These are phyloP conservation scores for Frieseomelitta varia DNA, from an alignment of 1,140 invertebrate genomes.

Conservation along the genomic window DNA sequence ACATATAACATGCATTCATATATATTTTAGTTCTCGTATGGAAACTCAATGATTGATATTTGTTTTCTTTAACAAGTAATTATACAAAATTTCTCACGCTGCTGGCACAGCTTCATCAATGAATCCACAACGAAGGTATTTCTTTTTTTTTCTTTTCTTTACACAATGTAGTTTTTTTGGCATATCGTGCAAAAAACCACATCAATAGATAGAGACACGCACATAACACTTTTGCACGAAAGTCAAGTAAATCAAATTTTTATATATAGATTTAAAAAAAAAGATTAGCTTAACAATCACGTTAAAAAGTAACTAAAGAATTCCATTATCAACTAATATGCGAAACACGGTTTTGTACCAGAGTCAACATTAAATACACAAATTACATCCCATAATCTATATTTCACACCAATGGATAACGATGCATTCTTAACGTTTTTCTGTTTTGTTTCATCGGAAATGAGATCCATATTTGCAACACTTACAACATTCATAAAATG, in stretches of 20 bases:
- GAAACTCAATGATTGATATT: constrained; percentile 49
- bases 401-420: constrained; percentile 8
- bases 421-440: background rate
- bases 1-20: constrained; percentile 37
- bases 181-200: constrained; percentile 16
- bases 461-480: constrained; percentile 47
- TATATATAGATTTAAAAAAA: background rate
- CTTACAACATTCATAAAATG: constrained; percentile 45
- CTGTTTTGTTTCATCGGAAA: background rate
- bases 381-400: constrained; percentile 22
- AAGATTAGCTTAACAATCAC: background rate
- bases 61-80: constrained; percentile 48
- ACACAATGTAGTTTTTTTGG: constrained; percentile 50
- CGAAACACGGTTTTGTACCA: constrained; percentile 49
- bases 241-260: constrained; percentile 19
- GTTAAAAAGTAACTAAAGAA: constrained; percentile 29
- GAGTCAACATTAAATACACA: constrained; percentile 46
- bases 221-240: constrained; percentile 40
- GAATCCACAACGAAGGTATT: constrained; percentile 43
- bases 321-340: constrained; percentile 6
- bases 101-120: background rate
- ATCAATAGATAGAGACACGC: constrained; percentile 28
- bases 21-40: constrained; percentile 29
- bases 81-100: constrained; percentile 50
- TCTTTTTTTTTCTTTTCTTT: constrained; percentile 14